These are phyloP conservation scores for Eurystomus glaucurus DNA, from an alignment of 2,797 vertebrate genomes.

Conservation along the genomic window DNA sequence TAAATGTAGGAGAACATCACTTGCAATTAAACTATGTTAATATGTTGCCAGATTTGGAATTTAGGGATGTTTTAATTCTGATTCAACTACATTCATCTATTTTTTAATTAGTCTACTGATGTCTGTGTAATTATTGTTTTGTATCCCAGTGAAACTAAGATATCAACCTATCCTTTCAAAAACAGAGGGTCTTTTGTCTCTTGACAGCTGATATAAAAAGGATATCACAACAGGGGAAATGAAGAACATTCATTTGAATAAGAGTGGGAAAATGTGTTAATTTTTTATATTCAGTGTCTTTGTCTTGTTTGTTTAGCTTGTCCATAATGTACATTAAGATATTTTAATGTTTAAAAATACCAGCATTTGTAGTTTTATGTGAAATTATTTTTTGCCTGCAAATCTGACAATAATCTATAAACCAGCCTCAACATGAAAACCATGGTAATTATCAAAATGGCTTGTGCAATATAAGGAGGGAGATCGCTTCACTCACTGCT, in stretches of 20 bases:
- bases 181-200: not conserved
- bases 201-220: not conserved
- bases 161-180: not conserved
- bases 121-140: not conserved
- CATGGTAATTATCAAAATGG: not conserved
- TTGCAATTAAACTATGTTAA: not conserved
- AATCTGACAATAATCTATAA: not conserved
- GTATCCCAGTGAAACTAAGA: fast-evolving
- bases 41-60: not conserved
- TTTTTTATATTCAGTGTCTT: not conserved
- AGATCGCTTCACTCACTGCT: fast-evolving
- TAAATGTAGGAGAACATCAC: not conserved
- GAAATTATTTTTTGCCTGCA: not conserved
- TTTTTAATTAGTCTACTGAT: not conserved
- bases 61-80: not conserved
- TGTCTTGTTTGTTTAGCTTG: not conserved
- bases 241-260: not conserved
- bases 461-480: not conserved
- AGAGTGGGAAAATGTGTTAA: not conserved
- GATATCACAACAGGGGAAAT: not conserved
- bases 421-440: not conserved
- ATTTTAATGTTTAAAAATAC: not conserved
- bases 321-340: not conserved
- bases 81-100: not conserved
- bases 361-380: not conserved